Evolutionary conservation across 2,888 invertebrate species (phyloP).

Genomic region (Zeuzera pyrina): DNA sequence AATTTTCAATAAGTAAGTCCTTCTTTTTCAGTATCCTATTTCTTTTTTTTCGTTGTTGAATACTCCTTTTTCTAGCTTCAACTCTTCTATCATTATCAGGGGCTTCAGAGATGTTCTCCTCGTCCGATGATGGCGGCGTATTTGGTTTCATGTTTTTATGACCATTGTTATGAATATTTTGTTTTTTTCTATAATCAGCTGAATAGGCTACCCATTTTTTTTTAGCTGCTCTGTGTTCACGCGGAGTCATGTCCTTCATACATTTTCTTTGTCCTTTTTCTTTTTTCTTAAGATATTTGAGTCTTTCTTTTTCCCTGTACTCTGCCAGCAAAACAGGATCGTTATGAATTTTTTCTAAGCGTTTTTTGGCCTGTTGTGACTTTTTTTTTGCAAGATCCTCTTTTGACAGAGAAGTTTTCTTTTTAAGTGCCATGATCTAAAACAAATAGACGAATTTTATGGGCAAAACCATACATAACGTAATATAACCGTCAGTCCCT

Average conservation of each 20-base stretch:
- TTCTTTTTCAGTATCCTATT: constrained; percentile 10
- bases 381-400: too few species aligned
- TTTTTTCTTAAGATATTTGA: not conserved
- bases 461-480: too few species aligned
- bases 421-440: too few species aligned
- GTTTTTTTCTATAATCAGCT: too few species aligned
- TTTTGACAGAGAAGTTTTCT: too few species aligned
- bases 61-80: constrained; percentile 11
- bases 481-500: too few species aligned
- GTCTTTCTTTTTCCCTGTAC: not conserved
- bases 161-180: too few species aligned
- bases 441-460: too few species aligned
- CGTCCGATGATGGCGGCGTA: constrained; percentile 11
- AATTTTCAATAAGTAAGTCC: constrained; percentile 8
- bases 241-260: constrained; percentile 6
- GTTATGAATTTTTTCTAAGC: too few species aligned
- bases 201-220: constrained; percentile 7
- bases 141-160: too few species aligned
- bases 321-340: too few species aligned
- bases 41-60: constrained; percentile 10
- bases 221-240: constrained; percentile 7
- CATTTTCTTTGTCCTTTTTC: not conserved
- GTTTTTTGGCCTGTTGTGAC: too few species aligned
- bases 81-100: constrained; percentile 7
- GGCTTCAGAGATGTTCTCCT: constrained; percentile 7